A percentile compares a stretch with the other conserved stretches of the same genome.
Evolutionary conservation across 2,888 invertebrate genomes (phyloP).

Genomic region (Zygaena filipendulae): DNA sequence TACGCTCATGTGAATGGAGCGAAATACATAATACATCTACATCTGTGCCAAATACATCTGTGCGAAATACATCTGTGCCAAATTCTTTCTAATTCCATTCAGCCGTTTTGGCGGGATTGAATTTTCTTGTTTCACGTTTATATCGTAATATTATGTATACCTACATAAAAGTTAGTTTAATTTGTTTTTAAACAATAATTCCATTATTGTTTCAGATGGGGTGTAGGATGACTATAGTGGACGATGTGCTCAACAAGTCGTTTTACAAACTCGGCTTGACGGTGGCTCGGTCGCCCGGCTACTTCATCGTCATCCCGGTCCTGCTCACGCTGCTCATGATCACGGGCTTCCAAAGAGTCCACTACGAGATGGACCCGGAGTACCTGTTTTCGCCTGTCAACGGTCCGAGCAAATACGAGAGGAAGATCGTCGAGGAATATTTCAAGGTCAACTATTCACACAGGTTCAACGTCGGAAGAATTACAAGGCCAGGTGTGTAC

Average conservation of each 20-base stretch:
- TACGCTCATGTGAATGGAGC: no score
- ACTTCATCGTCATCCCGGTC: slow-evolving; percentile 89
- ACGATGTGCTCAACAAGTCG: slow-evolving; percentile 80
- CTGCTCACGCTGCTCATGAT: slow-evolving; percentile 83
- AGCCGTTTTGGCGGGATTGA: no score
- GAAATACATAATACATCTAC: no score
- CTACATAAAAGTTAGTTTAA: no score
- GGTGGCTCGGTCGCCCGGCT: slow-evolving; percentile 86
- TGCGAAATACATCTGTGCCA: no score
- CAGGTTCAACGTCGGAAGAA: slow-evolving; percentile 86
- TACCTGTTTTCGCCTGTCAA: slow-evolving; percentile 91
- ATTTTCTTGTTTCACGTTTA: no score
- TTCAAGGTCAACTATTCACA: slow-evolving; percentile 92
- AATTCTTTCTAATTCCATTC: no score
- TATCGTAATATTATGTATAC: no score
- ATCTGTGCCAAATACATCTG: no score
- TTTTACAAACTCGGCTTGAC: slow-evolving; percentile 84
- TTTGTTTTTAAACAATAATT: no score
- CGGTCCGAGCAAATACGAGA: slow-evolving; percentile 85
- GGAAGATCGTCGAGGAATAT: slow-evolving; percentile 82
- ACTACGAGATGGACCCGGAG: slow-evolving; percentile 93
- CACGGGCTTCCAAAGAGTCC: slow-evolving; percentile 87
- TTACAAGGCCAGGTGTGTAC: slow-evolving; percentile 86
- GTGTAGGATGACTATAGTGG: slow-evolving; percentile 79
- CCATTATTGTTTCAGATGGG: slow-evolving; percentile 75